Percentiles rank a stretch among this genome's conserved stretches.
Conservation (phyloP, 2,888 invertebrate genomes). For the Caenorhabditis zanzibari region DNA sequence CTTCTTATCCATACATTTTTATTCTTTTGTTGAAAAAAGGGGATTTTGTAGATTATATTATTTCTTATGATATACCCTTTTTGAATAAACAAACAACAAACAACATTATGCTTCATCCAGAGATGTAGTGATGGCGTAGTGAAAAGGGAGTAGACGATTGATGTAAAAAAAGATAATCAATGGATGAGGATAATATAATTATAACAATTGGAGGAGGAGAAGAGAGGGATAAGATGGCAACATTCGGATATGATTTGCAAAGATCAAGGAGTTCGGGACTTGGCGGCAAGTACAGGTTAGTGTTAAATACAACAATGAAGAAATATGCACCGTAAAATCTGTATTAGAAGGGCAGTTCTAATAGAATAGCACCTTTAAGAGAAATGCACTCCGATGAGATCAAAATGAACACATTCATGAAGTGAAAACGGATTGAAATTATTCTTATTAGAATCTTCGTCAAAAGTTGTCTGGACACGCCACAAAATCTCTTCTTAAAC, state of each 20-base stretch:
- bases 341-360: too few species aligned
- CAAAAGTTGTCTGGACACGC: too few species aligned
- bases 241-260: not conserved
- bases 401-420: too few species aligned
- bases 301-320: too few species aligned
- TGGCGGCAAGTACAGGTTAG: too few species aligned
- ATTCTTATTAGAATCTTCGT: too few species aligned
- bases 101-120: constrained; percentile 5
- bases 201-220: not conserved
- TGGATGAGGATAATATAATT: constrained; percentile 5
- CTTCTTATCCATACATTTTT: constrained; percentile 21
- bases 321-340: too few species aligned
- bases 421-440: too few species aligned
- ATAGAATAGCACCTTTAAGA: too few species aligned
- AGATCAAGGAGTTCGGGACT: not conserved
- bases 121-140: not conserved
- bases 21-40: constrained; percentile 7
- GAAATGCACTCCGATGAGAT: too few species aligned
- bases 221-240: not conserved
- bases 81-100: too few species aligned
- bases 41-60: constrained; percentile 15
- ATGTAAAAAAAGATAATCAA: constrained; percentile 26
- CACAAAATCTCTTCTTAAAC: too few species aligned
- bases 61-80: constrained; percentile 15
- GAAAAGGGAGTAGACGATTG: not conserved